A percentile compares a stretch with the other conserved stretches of the same genome.
phyloP scores from a whole-genome alignment of 2,113 vertebrate genomes.

The Gymnogyps californianus region DNA sequence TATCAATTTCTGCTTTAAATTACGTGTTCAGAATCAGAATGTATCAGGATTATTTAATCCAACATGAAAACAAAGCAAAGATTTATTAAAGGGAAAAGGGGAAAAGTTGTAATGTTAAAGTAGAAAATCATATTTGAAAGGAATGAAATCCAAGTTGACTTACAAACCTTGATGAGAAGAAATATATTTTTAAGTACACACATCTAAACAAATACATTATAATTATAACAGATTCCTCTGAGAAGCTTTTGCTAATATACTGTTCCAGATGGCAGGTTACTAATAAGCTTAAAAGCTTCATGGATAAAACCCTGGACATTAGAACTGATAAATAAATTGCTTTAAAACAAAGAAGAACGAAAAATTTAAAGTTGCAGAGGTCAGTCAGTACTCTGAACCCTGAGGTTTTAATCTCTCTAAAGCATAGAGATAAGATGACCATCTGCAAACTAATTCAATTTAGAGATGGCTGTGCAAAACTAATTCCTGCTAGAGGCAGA shows the following conservation, averaged over 20 bases:
- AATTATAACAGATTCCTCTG: background rate
- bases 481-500: background rate
- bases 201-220: background rate
- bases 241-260: conserved; percentile 30
- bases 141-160: background rate
- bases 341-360: background rate
- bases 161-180: background rate
- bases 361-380: background rate
- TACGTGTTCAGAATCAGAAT: background rate
- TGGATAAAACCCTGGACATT: conserved; percentile 14
- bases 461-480: background rate
- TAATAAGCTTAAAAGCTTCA: conserved; percentile 48
- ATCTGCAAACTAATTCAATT: conserved; percentile 23
- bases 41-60: background rate
- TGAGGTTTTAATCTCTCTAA: conserved; percentile 1
- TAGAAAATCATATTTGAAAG: background rate
- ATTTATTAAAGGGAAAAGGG: background rate
- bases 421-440: background rate
- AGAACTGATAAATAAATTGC: conserved; percentile 19
- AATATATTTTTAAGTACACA: background rate
- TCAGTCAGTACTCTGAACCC: background rate
- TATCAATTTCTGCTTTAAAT: background rate
- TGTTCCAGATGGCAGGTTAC: conserved; percentile 24
- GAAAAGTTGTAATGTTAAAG: background rate
- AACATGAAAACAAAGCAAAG: background rate